Percentiles rank a stretch among this genome's conserved stretches.
Conservation (phyloP, 2,888 invertebrate genomes). For the Plagodis dolabraria region DNA sequence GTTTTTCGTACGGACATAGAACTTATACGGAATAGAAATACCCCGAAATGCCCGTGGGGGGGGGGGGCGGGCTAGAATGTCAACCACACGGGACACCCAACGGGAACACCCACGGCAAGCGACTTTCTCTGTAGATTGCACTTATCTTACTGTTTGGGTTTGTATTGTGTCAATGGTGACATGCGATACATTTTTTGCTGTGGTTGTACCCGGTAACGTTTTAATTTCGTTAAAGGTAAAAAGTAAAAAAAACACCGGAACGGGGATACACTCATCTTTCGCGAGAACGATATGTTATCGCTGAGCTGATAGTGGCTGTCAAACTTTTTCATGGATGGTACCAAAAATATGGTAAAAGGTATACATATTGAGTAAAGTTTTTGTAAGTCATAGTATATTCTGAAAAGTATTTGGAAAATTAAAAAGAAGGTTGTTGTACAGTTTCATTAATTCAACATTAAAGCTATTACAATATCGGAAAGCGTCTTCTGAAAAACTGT, state of each 20-base stretch:
- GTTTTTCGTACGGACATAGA: no score
- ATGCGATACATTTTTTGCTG: slow-evolving; percentile 50
- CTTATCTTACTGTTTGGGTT: slow-evolving; percentile 10
- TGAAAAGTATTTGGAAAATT: neutral
- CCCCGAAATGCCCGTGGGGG: no score
- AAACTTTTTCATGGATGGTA: slow-evolving; percentile 47
- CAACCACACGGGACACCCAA: no score
- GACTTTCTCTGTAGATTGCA: neutral
- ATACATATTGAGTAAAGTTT: no score
- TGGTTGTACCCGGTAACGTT: slow-evolving; percentile 50
- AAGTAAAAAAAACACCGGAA: slow-evolving; percentile 54
- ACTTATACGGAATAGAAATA: no score
- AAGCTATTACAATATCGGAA: no score
- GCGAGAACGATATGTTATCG: slow-evolving; percentile 76
- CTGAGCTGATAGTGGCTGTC: slow-evolving; percentile 50
- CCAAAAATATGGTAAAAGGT: no score
- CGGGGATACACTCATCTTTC: slow-evolving; percentile 78
- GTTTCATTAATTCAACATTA: no score
- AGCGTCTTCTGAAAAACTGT: no score
- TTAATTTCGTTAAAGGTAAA: slow-evolving; percentile 53
- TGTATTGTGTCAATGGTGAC: slow-evolving; percentile 41
- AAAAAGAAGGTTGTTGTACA: neutral
- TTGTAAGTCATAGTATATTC: no score
- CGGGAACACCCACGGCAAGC: no score
- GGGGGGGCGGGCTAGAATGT: no score